These are phyloP conservation scores for Mystacornis crossleyi DNA, from an alignment of 2,113 vertebrate species.

Conservation along the genomic window DNA sequence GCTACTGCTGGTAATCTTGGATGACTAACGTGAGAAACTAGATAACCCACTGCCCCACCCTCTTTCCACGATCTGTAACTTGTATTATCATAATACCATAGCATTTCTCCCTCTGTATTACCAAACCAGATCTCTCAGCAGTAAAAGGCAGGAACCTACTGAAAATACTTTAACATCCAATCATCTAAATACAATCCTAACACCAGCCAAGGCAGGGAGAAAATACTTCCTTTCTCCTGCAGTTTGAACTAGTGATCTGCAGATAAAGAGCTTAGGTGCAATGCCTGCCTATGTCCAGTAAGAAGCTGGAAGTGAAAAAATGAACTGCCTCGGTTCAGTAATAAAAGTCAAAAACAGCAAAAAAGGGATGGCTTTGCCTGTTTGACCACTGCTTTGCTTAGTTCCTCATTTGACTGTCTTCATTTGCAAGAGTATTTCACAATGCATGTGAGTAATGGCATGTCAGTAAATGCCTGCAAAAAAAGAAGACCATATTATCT, in stretches of 20 bases:
- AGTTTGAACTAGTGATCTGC: neutral
- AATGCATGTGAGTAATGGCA: neutral
- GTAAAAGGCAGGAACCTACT: neutral
- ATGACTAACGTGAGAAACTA: constrained; percentile 42
- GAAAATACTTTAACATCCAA: neutral
- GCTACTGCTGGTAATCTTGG: neutral
- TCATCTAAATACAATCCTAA: neutral
- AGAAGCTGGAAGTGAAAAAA: neutral
- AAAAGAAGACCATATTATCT: neutral
- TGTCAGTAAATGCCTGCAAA: neutral
- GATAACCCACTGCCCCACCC: constrained; percentile 42
- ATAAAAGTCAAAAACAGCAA: neutral
- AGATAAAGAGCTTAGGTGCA: neutral
- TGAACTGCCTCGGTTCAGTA: neutral
- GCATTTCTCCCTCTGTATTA: neutral
- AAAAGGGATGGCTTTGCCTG: neutral
- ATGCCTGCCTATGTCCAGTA: neutral
- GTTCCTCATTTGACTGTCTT: neutral
- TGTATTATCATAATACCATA: neutral
- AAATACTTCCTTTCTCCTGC: neutral
- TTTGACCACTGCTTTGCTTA: neutral
- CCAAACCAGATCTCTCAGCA: neutral
- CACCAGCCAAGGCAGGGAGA: neutral
- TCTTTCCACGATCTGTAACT: neutral
- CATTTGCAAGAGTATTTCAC: neutral